Evolutionary conservation across 1,140 invertebrate genomes (phyloP), one percentile per base, ranked within the genome.

Genomic region (Rhyzopertha dominica): DNA sequence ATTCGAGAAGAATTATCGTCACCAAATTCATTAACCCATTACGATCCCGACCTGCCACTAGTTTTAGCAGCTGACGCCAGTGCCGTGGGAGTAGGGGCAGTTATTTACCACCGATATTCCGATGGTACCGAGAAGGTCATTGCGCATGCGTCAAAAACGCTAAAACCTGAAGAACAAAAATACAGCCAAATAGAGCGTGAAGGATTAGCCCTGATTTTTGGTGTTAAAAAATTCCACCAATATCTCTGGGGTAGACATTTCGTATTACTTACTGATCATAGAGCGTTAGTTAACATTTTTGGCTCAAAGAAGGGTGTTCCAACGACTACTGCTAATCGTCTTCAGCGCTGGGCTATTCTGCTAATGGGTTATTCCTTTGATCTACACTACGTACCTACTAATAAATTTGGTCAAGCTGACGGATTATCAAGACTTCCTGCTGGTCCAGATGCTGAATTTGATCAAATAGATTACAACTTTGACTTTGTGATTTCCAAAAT

Each of bases 221-320:
- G 61, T 67, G 67, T 63, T 68, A 71, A 61, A 59, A 47, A 43
- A 29, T 51, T 54, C 39, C 26, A 44, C 39, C 30, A 45, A 29
- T 49, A 43, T 28, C 9, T 47, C 3, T 47, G 25, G 47, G 39
- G 49, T 13, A 22, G 36, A 20, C 25, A 35, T 3, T 40, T 47
- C 30, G 37, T 22, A 42, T 25, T 51, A 23, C 24, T 16, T 32
- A 51, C 37, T 13, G 43, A 51, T 17, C 25, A 47, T 41, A 26
- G 43, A 37, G 10, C 43, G 1, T 19, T 51, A 13, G 10, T 39
- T 46, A 9, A 40, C n/a, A 39, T 47, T 34, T 47, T 47, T 26
- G 22, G 23, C 8, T 35, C 43, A n/a, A 49, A 52, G 22, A 46
- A 59, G 56, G 17, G 39, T 36, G 48, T 68, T 3, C 58, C 66